phyloP scores from a whole-genome alignment of 2,888 invertebrate species.

The Ichneumoninae sp. region DNA sequence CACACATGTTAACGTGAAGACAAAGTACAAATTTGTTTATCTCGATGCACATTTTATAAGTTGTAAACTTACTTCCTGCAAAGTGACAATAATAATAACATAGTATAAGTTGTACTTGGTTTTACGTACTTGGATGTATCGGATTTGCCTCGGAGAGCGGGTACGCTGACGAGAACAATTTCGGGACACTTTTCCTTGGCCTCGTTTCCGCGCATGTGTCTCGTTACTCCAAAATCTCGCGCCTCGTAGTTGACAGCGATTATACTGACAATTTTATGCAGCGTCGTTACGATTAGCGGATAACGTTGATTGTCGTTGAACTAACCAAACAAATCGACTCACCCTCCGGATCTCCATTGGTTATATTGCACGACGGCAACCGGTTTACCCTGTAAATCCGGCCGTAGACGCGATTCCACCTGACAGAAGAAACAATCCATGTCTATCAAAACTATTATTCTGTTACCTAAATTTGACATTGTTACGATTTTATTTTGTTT shows the following conservation, averaged over 20 bases:
- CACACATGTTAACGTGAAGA: background rate
- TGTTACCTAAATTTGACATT: slow-evolving; percentile 86
- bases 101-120: background rate
- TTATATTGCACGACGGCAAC: slow-evolving; percentile 99
- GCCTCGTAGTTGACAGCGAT: slow-evolving; percentile 99
- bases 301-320: background rate
- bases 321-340: slow-evolving; percentile 77
- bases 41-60: background rate
- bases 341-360: slow-evolving; percentile 97
- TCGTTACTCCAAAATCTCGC: slow-evolving; percentile 94
- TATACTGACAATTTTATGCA: slow-evolving; percentile 87
- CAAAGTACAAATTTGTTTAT: background rate
- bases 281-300: slow-evolving; percentile 26
- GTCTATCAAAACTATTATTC: slow-evolving; percentile 95
- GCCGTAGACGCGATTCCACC: slow-evolving; percentile 97
- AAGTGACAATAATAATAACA: too few species aligned
- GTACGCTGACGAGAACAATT: slow-evolving; percentile 93
- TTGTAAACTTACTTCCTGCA: too few species aligned
- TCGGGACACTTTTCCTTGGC: slow-evolving; percentile 95
- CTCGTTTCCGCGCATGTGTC: slow-evolving; percentile 96
- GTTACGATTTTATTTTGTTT: background rate
- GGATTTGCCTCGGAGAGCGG: slow-evolving; percentile 95
- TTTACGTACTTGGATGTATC: slow-evolving; percentile 92
- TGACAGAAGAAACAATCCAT: slow-evolving; percentile 99
- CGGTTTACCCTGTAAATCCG: slow-evolving; percentile 93